A percentile compares a stretch with the other conserved stretches of the same genome.
Conservation (phyloP, 2,797 vertebrate genomes). For the Eptatretus atami region DNA sequence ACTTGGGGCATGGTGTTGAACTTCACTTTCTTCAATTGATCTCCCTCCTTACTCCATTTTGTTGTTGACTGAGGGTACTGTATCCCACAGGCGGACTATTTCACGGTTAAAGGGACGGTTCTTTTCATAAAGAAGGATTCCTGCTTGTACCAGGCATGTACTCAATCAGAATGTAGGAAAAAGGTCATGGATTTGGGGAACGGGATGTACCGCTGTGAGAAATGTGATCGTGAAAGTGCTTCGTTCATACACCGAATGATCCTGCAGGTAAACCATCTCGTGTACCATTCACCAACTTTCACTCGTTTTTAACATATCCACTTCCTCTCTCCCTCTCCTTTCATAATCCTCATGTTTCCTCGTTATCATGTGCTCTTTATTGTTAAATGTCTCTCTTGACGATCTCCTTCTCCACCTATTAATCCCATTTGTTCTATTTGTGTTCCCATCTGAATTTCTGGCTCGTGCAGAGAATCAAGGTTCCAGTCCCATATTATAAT, state of each 20-base stretch:
- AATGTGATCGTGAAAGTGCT: slow-evolving; percentile 71
- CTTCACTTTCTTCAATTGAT: not conserved
- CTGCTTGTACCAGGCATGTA: slow-evolving; percentile 78
- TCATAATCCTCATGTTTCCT: too few relatives aligned
- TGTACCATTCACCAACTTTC: too few relatives aligned
- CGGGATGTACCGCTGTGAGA: slow-evolving; percentile 71
- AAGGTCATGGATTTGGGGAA: slow-evolving; percentile 90
- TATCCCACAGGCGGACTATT: slow-evolving; percentile 49
- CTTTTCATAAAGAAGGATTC: slow-evolving; percentile 74
- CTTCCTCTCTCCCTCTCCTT: too few relatives aligned
- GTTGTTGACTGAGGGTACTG: slow-evolving; percentile 9
- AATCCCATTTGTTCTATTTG: too few relatives aligned
- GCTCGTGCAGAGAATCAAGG: too few relatives aligned
- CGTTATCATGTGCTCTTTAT: too few relatives aligned
- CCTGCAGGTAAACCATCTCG: slow-evolving; percentile 36
- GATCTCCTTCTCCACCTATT: too few relatives aligned
- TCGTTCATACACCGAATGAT: slow-evolving; percentile 91
- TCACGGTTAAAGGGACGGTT: slow-evolving; percentile 41
- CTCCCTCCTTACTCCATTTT: too few relatives aligned
- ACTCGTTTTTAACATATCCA: too few relatives aligned
- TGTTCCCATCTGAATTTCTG: too few relatives aligned
- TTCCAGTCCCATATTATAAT: too few relatives aligned
- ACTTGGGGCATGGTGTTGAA: not conserved
- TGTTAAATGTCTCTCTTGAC: too few relatives aligned
- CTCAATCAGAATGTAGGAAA: slow-evolving; percentile 69